Evolutionary conservation across 2,797 vertebrate genomes (phyloP).

Genomic region (Sebastes paucispinis): DNA sequence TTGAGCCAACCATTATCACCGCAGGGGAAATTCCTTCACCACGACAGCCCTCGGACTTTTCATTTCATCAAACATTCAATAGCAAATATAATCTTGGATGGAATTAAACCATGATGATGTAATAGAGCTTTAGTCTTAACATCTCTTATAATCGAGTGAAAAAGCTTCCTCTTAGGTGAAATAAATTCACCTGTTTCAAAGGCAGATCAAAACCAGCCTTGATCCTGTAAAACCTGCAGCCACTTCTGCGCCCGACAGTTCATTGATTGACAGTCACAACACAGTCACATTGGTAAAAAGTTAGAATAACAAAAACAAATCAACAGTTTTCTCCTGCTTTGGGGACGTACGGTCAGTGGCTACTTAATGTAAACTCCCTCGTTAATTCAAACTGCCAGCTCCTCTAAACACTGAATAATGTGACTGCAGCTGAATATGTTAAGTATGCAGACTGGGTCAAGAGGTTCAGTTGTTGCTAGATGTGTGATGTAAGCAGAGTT

Average conservation of each 20-base stretch:
- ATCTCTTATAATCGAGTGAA: not conserved
- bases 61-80: not conserved
- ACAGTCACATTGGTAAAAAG: not conserved
- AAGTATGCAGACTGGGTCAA: slow-evolving; percentile 21
- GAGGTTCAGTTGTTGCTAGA: slow-evolving; percentile 10
- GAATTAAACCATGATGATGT: too few species aligned
- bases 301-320: not conserved
- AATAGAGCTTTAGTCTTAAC: not conserved
- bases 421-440: slow-evolving; percentile 3
- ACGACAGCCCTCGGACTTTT: not conserved
- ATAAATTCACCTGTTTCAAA: not conserved
- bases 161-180: not conserved
- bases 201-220: not conserved
- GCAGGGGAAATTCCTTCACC: too few species aligned
- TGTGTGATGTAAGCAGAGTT: slow-evolving; percentile 2
- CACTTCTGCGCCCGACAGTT: not conserved
- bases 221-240: not conserved
- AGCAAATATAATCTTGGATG: not conserved
- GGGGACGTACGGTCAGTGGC: not conserved
- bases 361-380: not conserved
- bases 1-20: too few species aligned
- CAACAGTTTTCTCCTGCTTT: not conserved
- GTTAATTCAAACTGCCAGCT: slow-evolving; percentile 20
- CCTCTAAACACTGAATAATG: slow-evolving; percentile 26
- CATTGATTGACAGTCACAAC: not conserved